Conservation (phyloP, 2,113 vertebrate genomes). For the Hippocampus guttulatus region DNA sequence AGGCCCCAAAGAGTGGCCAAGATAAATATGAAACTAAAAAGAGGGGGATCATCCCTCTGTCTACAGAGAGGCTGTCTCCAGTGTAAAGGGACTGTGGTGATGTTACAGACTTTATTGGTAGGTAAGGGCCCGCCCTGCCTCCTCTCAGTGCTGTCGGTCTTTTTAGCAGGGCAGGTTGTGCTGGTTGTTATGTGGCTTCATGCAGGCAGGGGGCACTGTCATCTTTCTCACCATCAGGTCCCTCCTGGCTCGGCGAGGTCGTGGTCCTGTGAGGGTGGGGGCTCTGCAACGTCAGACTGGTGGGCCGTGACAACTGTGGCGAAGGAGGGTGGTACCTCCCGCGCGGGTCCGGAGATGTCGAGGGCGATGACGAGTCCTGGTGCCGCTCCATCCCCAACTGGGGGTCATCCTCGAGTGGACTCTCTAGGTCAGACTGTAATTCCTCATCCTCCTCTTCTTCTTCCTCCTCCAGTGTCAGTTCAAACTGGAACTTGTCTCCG, state of each 20-base stretch:
- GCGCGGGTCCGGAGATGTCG: constrained; percentile 45
- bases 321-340: constrained; percentile 52
- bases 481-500: constrained; percentile 83
- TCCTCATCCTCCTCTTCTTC: constrained; percentile 64
- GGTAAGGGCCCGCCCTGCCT: constrained; percentile 44
- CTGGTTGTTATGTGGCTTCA: constrained; percentile 60
- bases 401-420: constrained; percentile 68
- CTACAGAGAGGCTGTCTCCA: constrained; percentile 59
- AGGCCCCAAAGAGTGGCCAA: constrained; percentile 46
- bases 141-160: constrained; percentile 20
- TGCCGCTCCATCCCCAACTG: constrained; percentile 37
- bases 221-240: constrained; percentile 49
- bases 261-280: constrained; percentile 43
- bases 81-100: constrained; percentile 70
- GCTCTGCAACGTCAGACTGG: constrained; percentile 40
- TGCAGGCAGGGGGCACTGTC: constrained; percentile 43
- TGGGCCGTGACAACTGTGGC: constrained; percentile 39
- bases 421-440: constrained; percentile 70
- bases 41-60: constrained; percentile 41
- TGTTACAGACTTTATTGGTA: constrained; percentile 57
- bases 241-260: constrained; percentile 33
- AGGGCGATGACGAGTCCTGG: constrained; percentile 43
- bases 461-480: constrained; percentile 81
- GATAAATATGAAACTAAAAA: constrained; percentile 37
- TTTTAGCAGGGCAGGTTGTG: constrained; percentile 47